Evolutionary conservation across 2,113 vertebrate species (phyloP).

Genomic region (Lutjanus erythropterus): DNA sequence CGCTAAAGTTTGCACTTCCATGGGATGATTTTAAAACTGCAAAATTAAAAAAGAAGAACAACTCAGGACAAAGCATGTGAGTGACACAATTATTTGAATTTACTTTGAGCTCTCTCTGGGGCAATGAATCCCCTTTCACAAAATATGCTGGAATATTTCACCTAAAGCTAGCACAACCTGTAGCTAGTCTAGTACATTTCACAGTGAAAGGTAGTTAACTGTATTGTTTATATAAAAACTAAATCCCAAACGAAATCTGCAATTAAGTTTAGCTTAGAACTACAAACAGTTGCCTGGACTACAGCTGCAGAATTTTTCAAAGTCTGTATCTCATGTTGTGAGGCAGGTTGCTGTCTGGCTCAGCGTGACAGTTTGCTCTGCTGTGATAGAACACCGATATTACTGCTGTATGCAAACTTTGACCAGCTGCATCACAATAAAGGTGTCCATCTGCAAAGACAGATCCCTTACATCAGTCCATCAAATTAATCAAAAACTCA

Average conservation of each 20-base stretch:
- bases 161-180: background rate
- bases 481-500: no score
- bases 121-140: background rate
- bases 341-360: background rate
- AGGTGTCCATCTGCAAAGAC: no score
- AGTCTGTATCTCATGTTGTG: background rate
- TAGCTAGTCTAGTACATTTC: background rate
- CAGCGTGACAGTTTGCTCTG: background rate
- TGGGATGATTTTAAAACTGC: constrained; percentile 91
- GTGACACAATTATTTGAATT: background rate
- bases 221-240: no score
- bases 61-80: background rate
- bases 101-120: background rate
- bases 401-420: background rate
- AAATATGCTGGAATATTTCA: background rate
- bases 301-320: no score
- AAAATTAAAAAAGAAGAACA: background rate
- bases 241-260: no score
- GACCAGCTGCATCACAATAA: no score
- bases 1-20: constrained; percentile 94
- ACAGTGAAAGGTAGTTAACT: background rate
- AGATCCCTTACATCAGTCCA: no score
- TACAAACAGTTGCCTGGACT: no score
- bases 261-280: no score
- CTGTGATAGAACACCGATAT: background rate